Evolutionary conservation across 2,797 vertebrate genomes (phyloP).

Genomic region (Eulemur mongoz): DNA sequence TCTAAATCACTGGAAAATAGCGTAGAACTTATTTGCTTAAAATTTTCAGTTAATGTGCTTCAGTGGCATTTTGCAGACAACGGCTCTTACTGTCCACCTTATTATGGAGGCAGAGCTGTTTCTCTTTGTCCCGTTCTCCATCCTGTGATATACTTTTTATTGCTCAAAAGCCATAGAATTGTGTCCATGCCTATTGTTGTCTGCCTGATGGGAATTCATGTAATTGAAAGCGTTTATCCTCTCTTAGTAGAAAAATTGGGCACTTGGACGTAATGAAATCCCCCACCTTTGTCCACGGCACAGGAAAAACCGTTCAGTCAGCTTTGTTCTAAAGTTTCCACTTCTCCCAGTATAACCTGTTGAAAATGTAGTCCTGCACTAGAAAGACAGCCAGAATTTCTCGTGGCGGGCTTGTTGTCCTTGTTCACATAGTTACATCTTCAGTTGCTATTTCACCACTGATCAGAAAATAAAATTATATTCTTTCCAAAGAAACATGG

Average conservation of each 20-base stretch:
- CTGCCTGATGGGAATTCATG: constrained; percentile 64
- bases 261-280: constrained; percentile 75
- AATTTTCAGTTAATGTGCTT: constrained; percentile 72
- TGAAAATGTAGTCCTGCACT: constrained; percentile 17
- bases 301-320: constrained; percentile 18
- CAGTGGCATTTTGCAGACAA: constrained; percentile 58
- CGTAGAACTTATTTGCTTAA: constrained; percentile 78
- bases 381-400: constrained; percentile 17
- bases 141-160: constrained; percentile 63
- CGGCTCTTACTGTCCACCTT: neutral
- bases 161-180: constrained; percentile 51
- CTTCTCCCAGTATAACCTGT: constrained; percentile 46
- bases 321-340: constrained; percentile 71
- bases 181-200: constrained; percentile 60
- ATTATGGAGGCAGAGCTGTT: constrained; percentile 62
- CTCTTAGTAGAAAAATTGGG: constrained; percentile 75
- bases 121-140: constrained; percentile 47
- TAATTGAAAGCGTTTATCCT: constrained; percentile 75
- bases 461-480: constrained; percentile 37
- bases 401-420: neutral
- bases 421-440: neutral
- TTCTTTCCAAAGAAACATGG: neutral
- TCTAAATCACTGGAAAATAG: constrained; percentile 66
- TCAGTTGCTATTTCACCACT: neutral
- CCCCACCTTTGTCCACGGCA: constrained; percentile 65